phyloP scores from a whole-genome alignment of 2,888 invertebrate genomes.

The Abrostola tripartita region DNA sequence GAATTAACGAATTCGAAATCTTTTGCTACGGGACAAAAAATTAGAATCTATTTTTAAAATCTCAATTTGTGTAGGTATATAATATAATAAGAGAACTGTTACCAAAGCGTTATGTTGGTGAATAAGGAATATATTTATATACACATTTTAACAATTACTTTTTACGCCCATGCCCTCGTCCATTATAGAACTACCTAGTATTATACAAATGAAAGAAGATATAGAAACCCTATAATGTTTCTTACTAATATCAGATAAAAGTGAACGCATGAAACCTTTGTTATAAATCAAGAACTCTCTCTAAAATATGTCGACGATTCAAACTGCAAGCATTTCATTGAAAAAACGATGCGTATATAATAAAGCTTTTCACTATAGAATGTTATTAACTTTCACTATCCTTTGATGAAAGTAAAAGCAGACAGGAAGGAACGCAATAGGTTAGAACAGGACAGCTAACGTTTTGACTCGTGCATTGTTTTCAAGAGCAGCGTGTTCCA shows the following conservation, averaged over 20 bases:
- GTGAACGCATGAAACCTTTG: neutral
- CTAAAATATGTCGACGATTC: neutral
- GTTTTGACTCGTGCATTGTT: conserved; percentile 3
- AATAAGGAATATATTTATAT: no score
- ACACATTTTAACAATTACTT: no score
- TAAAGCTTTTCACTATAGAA: neutral
- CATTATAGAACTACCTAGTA: no score
- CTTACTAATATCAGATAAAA: neutral
- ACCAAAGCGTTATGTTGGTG: no score
- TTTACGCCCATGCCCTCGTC: no score
- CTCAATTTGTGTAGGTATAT: no score
- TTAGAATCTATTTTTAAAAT: no score
- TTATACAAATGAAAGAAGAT: no score
- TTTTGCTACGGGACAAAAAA: no score
- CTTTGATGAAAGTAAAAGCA: conserved; percentile 10
- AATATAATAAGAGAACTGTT: no score
- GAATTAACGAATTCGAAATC: no score
- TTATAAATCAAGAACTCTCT: neutral
- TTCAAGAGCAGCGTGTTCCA: conserved; percentile 7
- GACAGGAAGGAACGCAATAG: neutral
- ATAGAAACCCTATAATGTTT: no score
- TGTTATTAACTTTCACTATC: conserved; percentile 11
- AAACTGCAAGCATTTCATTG: neutral
- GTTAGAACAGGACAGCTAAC: conserved; percentile 13
- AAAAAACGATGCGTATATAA: neutral